Conservation (phyloP, 2,113 vertebrate genomes). For the Channa maculata region DNA sequence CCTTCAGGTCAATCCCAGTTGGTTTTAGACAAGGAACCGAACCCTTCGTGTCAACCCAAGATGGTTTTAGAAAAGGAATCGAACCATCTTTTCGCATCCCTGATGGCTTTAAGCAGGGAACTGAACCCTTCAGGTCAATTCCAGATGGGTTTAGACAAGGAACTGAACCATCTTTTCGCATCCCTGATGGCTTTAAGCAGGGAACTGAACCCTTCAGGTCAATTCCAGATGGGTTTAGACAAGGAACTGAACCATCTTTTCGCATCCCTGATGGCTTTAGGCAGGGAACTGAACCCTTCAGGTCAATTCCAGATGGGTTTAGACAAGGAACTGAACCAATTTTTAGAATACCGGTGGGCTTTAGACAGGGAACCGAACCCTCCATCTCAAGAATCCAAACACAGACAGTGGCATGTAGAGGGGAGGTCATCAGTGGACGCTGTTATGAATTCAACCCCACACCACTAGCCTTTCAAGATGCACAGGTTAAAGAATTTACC, state of each 20-base stretch:
- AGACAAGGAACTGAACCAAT: conserved; percentile 28
- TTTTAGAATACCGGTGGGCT: accelerated
- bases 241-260: conserved; percentile 1
- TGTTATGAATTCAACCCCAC: conserved; percentile 77
- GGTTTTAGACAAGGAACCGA: conserved; percentile 61
- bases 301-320: not conserved
- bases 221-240: conserved; percentile 27
- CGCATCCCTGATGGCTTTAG: conserved; percentile 32
- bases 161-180: not conserved
- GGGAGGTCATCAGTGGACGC: conserved; percentile 67
- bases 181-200: conserved; percentile 32
- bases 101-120: conserved; percentile 57
- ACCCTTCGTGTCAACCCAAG: not conserved
- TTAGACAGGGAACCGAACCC: conserved; percentile 45
- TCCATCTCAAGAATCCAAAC: not conserved
- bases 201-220: not conserved
- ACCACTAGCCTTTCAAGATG: conserved; percentile 70
- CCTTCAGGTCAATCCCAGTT: not conserved
- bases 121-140: conserved; percentile 16
- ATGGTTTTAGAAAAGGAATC: conserved; percentile 68
- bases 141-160: conserved; percentile 14
- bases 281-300: conserved; percentile 51
- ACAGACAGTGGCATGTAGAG: conserved; percentile 52
- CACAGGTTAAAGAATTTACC: conserved; percentile 71
- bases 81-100: conserved; percentile 18